phyloP scores from a whole-genome alignment of 2,888 invertebrate species.

The Strigamia maritima region DNA sequence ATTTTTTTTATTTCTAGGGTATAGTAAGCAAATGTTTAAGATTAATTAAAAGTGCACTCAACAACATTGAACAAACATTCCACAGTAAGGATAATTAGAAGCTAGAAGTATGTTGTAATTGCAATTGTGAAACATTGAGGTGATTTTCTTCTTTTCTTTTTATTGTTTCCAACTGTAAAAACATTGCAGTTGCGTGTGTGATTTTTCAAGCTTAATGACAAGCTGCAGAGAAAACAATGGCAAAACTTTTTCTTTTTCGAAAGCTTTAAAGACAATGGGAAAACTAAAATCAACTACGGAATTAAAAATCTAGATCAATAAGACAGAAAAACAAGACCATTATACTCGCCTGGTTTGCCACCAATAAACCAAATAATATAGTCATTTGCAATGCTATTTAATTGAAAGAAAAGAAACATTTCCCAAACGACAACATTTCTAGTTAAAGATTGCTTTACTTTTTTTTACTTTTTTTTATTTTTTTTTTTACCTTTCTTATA shows the following conservation, averaged over 20 bases:
- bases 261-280: neutral
- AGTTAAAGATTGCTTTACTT: neutral
- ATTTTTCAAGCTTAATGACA: conserved; percentile 2
- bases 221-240: neutral
- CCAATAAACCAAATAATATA: too few species aligned
- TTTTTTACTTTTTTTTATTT: too few species aligned
- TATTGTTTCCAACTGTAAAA: conserved; percentile 21
- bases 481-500: conserved; percentile 38
- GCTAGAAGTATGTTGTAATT: conserved; percentile 15
- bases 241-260: neutral
- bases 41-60: conserved; percentile 13
- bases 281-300: neutral
- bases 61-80: conserved; percentile 6
- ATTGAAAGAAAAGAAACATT: too few species aligned
- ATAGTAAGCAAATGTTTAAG: neutral
- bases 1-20: neutral
- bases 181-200: neutral
- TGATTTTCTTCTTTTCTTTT: neutral
- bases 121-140: conserved; percentile 21
- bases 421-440: too few species aligned
- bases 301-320: neutral
- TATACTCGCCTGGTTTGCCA: too few species aligned
- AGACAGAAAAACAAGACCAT: too few species aligned
- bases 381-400: too few species aligned
- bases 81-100: neutral